These are phyloP conservation scores for Plutomurus gul DNA, from an alignment of 1,140 invertebrate species.

Conservation along the genomic window DNA sequence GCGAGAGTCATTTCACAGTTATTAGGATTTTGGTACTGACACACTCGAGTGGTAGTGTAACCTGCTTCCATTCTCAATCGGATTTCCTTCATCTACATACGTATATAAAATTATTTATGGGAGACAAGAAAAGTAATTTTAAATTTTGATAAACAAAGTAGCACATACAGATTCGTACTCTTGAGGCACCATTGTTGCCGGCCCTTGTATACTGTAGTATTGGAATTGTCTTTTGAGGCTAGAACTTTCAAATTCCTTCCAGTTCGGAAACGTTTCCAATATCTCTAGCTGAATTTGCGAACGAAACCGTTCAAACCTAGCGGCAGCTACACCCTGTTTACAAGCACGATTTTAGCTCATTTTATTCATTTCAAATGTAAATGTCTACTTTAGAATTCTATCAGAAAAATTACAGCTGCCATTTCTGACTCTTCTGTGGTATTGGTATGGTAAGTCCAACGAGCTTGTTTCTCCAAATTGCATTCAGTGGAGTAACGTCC, in stretches of 20 bases:
- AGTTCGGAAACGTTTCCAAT: slow-evolving; percentile 24
- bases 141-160: not conserved
- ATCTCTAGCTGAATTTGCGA: slow-evolving; percentile 34
- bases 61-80: slow-evolving; percentile 22
- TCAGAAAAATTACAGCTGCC: slow-evolving; percentile 2
- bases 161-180: slow-evolving; percentile 3
- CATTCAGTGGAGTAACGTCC: not conserved
- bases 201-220: slow-evolving; percentile 33
- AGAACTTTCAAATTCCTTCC: slow-evolving; percentile 4
- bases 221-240: slow-evolving; percentile 28
- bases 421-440: slow-evolving; percentile 32
- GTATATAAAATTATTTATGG: not conserved
- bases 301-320: slow-evolving; percentile 22
- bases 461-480: slow-evolving; percentile 24
- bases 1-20: not conserved
- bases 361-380: not conserved
- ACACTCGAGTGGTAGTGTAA: slow-evolving; percentile 34
- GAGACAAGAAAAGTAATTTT: not conserved
- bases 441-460: slow-evolving; percentile 48
- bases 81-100: not conserved
- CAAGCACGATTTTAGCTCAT: not conserved
- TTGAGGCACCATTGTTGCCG: not conserved
- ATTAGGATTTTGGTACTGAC: slow-evolving; percentile 3
- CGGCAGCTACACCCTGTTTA: not conserved
- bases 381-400: not conserved